Percentiles rank a stretch among this genome's conserved stretches.
Conservation (phyloP, 1,140 invertebrate genomes). For the Musca vetustissima region DNA sequence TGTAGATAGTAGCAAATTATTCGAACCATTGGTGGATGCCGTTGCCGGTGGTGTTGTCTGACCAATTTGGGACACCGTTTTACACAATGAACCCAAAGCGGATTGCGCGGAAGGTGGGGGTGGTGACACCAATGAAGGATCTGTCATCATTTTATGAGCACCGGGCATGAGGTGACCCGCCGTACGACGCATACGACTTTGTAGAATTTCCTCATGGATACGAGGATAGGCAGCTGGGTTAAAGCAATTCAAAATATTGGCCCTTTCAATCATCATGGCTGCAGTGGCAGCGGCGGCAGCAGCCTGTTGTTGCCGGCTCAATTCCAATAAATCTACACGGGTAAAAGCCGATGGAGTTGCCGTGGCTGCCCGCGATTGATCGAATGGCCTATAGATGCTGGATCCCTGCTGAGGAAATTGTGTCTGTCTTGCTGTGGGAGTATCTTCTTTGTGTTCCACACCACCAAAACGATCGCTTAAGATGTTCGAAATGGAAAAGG, state of each 20-base stretch:
- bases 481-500: constrained; percentile 55
- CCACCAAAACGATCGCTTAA: constrained; percentile 52
- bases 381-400: constrained; percentile 51
- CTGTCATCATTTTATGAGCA: no score
- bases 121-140: constrained; percentile 29
- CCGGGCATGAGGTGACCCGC: neutral
- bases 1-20: constrained; percentile 8
- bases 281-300: constrained; percentile 49
- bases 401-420: constrained; percentile 20
- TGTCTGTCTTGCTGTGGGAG: neutral
- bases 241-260: constrained; percentile 53
- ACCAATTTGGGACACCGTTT: constrained; percentile 66
- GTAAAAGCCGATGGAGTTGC: constrained; percentile 52
- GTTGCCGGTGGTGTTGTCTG: constrained; percentile 39
- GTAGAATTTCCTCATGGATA: constrained; percentile 53
- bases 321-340: constrained; percentile 49
- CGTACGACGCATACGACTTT: constrained; percentile 45
- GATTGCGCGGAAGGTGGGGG: constrained; percentile 27
- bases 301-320: constrained; percentile 50
- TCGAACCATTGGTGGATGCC: neutral
- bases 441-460: constrained; percentile 31
- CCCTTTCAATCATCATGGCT: constrained; percentile 53
- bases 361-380: constrained; percentile 38
- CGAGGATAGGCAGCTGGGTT: constrained; percentile 53
- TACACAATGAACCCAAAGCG: constrained; percentile 62